These are phyloP conservation scores for Aromia moschata DNA, from an alignment of 2,888 invertebrate species.

Conservation along the genomic window DNA sequence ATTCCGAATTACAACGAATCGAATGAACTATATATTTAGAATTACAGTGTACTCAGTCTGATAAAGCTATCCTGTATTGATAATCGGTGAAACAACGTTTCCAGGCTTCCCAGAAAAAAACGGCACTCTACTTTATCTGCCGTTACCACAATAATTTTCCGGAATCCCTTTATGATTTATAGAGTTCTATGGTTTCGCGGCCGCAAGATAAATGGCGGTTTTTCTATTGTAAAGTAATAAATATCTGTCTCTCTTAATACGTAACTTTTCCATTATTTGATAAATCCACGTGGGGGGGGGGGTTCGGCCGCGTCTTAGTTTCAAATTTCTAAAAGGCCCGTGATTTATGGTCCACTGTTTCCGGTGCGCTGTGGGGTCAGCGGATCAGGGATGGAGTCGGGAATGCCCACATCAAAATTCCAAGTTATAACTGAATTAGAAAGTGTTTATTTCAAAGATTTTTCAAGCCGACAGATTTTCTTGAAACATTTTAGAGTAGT, in stretches of 20 bases:
- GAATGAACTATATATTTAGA: not conserved
- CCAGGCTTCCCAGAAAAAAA: not conserved
- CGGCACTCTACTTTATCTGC: slow-evolving; percentile 16
- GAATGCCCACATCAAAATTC: too few species aligned
- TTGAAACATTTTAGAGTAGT: too few species aligned
- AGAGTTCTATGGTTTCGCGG: slow-evolving; percentile 16
- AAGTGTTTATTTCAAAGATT: too few species aligned
- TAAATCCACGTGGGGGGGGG: slow-evolving; percentile 8
- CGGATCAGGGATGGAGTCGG: too few species aligned
- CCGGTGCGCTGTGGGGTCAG: too few species aligned
- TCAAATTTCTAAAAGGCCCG: slow-evolving; percentile 7
- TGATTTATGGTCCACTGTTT: too few species aligned
- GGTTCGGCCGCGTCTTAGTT: slow-evolving; percentile 4
- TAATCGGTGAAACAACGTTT: not conserved
- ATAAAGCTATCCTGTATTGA: not conserved
- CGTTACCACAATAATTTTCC: slow-evolving; percentile 19
- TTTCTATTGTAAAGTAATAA: slow-evolving; percentile 29
- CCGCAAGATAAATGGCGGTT: slow-evolving; percentile 21
- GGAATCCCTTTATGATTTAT: slow-evolving; percentile 26
- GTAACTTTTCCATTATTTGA: slow-evolving; percentile 24
- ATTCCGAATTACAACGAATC: too few species aligned
- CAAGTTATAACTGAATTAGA: too few species aligned
- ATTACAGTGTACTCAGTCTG: not conserved
- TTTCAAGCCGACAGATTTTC: too few species aligned
- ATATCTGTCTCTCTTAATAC: slow-evolving; percentile 27